Evolutionary conservation across 2,888 invertebrate species (phyloP).

Genomic region (Euproctis similis): DNA sequence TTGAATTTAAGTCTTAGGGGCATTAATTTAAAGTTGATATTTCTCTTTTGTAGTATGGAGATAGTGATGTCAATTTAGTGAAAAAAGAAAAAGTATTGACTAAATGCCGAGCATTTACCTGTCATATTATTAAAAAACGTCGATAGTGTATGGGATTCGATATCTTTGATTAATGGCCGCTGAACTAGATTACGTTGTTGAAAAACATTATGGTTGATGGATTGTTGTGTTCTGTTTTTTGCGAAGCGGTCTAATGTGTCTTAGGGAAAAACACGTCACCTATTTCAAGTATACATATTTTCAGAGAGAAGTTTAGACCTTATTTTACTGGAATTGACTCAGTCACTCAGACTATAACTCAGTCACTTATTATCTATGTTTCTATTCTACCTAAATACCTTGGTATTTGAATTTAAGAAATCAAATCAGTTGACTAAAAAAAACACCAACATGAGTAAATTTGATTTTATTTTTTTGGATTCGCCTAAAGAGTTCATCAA

Average conservation of each 20-base stretch:
- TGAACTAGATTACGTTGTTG: conserved; percentile 63
- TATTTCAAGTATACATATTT: too few relatives aligned
- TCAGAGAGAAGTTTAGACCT: too few relatives aligned
- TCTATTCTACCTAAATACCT: too few relatives aligned
- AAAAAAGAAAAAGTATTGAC: conserved; percentile 46
- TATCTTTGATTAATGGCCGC: conserved; percentile 67
- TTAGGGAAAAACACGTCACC: too few relatives aligned
- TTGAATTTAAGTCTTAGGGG: conserved; percentile 19
- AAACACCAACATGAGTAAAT: too few relatives aligned
- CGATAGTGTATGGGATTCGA: conserved; percentile 63
- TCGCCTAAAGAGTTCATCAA: too few relatives aligned
- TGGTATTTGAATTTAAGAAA: too few relatives aligned
- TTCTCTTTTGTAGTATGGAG: conserved; percentile 1
- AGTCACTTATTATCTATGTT: too few relatives aligned
- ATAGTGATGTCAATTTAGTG: conserved; percentile 28
- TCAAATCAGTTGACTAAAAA: too few relatives aligned
- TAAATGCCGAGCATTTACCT: conserved; percentile 72
- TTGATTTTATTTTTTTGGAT: too few relatives aligned
- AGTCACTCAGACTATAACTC: too few relatives aligned
- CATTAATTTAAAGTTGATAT: conserved; percentile 2
- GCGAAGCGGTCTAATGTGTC: conserved; percentile 16
- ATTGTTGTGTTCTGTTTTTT: conserved; percentile 28
- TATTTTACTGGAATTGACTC: too few relatives aligned
- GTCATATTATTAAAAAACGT: conserved; percentile 69
- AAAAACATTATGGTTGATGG: conserved; percentile 37